Evolutionary conservation across 2,113 vertebrate genomes (phyloP).

Genomic region (Probosciger aterrimus): DNA sequence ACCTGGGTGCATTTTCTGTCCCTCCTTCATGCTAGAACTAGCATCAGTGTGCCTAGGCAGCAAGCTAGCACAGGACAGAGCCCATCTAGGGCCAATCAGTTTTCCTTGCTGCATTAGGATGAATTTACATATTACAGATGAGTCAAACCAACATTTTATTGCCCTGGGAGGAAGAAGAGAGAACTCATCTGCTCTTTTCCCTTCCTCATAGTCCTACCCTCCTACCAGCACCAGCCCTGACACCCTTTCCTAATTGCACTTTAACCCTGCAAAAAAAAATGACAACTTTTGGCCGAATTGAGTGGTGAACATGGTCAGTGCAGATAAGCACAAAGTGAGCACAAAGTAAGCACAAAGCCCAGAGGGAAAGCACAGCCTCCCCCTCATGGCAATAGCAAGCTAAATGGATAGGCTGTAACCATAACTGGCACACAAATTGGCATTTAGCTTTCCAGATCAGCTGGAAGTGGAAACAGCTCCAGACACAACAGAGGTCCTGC

Average conservation of each 20-base stretch:
- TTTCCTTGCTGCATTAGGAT: not conserved
- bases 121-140: not conserved
- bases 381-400: not conserved
- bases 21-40: not conserved
- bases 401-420: not conserved
- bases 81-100: not conserved
- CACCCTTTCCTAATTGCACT: not conserved
- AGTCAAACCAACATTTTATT: not conserved
- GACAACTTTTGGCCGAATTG: rapidly evolving
- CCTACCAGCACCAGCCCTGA: not conserved
- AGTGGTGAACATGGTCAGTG: not conserved
- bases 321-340: not conserved
- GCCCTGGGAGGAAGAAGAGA: not conserved
- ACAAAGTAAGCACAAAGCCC: not conserved
- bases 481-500: not conserved
- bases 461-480: not conserved
- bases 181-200: not conserved
- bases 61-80: not conserved
- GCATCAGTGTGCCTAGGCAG: not conserved
- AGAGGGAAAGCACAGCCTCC: not conserved
- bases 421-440: not conserved
- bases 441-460: not conserved
- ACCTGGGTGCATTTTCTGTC: not conserved
- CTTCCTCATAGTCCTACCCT: not conserved
- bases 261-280: not conserved